Base-by-base conservation (phyloP, 2,888 invertebrate genomes). In the Caprella mutica region DNA sequence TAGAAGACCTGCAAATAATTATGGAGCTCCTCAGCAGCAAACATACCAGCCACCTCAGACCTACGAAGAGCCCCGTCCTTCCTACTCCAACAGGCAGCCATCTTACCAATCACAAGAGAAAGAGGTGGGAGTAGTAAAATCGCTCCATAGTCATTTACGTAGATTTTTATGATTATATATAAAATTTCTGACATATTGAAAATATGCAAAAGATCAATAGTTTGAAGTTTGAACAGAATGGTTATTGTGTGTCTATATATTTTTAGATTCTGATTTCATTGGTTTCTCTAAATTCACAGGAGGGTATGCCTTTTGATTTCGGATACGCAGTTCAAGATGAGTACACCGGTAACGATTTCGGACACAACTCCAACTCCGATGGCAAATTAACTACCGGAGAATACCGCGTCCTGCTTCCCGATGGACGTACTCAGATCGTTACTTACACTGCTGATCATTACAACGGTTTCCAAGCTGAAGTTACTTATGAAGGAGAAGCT, bases 361-460 rank as follows among this genome's bases (percentile, higher is more conserved):
- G 54, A 29, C 54, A 54, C 54, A 43, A 24, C 30, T 54, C 52
- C 9, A 52, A 52, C 40, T 52, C 52, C 2, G 52, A 52, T 35
- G 52, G 52, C 39, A 52, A 38, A 52, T 35, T 52, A 2, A 52
- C 52, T 17, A 38, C 38, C 9, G 52, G 52, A 6, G 52, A 52
- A 19, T 52, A 52, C 38, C 21, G 52, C 12, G 52, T 52, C 6
- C 38, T 52, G 6, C 52, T 52, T 21, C 52, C 52, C 8, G 52
- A 52, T 17, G 52, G 52, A 1, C 38, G 52, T n/a, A 52, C 52
- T 1, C 52, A 52, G 43, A 54, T 54, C 29, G 54, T 54, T 27
- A 54, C 54, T 4, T 54, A 54, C 29, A 42, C 30, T 3, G 54
- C 54, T 17, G 54, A 39, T 17, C 40, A 42, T 26, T 30, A 54